A percentile compares a stretch with the other conserved stretches of the same genome.
Evolutionary conservation across 2,113 vertebrate genomes (phyloP).

Genomic region (Oxyura jamaicensis): DNA sequence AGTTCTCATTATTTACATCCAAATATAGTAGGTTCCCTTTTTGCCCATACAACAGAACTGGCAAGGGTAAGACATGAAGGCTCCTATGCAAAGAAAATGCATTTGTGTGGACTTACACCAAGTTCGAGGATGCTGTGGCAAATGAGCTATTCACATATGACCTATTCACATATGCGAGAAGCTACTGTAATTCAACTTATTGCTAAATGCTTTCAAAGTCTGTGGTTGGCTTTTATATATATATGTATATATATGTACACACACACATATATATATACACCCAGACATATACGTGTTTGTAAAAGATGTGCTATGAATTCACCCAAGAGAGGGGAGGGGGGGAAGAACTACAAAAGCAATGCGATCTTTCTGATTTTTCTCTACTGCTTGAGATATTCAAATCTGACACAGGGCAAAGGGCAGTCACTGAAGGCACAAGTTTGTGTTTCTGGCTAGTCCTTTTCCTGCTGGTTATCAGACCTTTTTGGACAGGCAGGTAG

Average conservation of each 20-base stretch:
- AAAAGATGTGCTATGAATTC: slow-evolving; percentile 63
- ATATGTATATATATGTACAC: background rate
- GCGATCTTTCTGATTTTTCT: slow-evolving; percentile 4
- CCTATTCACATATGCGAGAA: slow-evolving; percentile 65
- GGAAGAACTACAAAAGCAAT: background rate
- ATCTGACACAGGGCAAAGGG: slow-evolving; percentile 15
- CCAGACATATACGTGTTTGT: background rate
- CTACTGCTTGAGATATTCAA: background rate
- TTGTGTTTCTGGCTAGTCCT: background rate
- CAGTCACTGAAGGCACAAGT: background rate
- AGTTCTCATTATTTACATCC: slow-evolving; percentile 48
- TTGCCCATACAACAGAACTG: background rate
- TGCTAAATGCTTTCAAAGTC: slow-evolving; percentile 73
- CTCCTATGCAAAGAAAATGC: background rate
- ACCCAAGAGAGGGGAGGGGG: background rate
- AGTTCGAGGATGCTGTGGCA: slow-evolving; percentile 31
- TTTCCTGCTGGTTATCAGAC: background rate
- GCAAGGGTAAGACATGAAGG: background rate
- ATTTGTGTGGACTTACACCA: background rate
- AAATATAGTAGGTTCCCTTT: slow-evolving; percentile 7
- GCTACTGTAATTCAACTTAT: slow-evolving; percentile 69
- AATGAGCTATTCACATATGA: slow-evolving; percentile 46
- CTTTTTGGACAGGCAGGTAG: background rate
- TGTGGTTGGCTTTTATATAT: slow-evolving; percentile 33
- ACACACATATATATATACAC: background rate